These are phyloP conservation scores for Calameuta idolon DNA, from an alignment of 2,888 invertebrate genomes.

Conservation along the genomic window DNA sequence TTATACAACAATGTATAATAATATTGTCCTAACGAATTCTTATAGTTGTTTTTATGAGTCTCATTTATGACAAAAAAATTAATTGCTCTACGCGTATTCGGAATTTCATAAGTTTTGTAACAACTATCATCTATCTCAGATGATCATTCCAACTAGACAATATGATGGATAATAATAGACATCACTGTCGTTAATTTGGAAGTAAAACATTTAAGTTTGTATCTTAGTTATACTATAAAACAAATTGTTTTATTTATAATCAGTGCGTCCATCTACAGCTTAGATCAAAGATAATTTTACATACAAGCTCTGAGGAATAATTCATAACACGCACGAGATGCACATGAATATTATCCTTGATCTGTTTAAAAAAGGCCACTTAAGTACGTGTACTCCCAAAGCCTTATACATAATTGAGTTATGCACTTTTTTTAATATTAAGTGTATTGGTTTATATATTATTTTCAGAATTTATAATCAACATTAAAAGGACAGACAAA, in stretches of 20 bases:
- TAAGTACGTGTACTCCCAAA: conserved; percentile 7
- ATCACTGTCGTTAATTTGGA: not conserved
- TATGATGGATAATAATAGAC: not conserved
- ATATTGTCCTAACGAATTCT: not conserved
- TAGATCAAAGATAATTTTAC: not conserved
- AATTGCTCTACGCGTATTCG: not conserved
- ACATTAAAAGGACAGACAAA: not conserved
- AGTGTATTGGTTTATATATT: not conserved
- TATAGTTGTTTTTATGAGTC: not conserved
- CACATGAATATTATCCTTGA: not conserved
- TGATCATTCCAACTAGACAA: not conserved
- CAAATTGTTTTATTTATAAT: not conserved
- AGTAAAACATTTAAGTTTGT: not conserved
- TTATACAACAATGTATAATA: not conserved
- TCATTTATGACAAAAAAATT: not conserved
- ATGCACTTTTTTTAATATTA: not conserved
- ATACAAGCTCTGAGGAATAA: not conserved
- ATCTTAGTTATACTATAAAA: not conserved
- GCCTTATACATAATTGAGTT: not conserved
- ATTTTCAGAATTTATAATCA: not conserved
- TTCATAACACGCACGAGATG: not conserved
- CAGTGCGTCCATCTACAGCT: not conserved
- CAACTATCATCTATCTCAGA: not conserved
- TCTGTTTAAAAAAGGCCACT: conserved; percentile 6
- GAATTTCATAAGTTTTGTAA: not conserved